Base-by-base conservation (phyloP, 2,113 vertebrate species). In the Nematolebias whitei region DNA sequence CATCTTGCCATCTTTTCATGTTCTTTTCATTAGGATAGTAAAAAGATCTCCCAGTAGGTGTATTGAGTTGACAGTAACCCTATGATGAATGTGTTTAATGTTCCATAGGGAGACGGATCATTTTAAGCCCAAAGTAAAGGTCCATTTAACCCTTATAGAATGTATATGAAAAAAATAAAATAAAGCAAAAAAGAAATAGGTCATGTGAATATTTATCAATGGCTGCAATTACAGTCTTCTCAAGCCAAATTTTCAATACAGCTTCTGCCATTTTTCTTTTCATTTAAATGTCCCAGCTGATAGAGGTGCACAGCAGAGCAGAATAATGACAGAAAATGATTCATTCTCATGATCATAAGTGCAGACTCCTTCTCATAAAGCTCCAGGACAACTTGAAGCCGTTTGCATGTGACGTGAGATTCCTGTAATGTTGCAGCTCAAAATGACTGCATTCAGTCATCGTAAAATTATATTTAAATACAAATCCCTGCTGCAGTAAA, bases 241-340 rank as follows among this genome's bases (percentile, higher is more conserved):
- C 41, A 45, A 18, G 40, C 52, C 52, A 48, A 47, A 20, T 44
- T 73, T 65, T 71, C 59, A 70, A 19, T 26, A 11, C 15, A 53
- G 49, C 62, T n/a, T n/a, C n/a, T 61, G 57, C 60, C 55, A 47
- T 65, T 68, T 71, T 54, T 35, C 29, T 67, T 63, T 71, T 81
- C 63, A 78, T 43, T 61, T 22, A 85, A 78, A 74, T 54, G 18
- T 58, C 40, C 19, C 14, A 22, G 64, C 60, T 63, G 67, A 85
- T 75, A 71, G 68, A 71, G 41, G 52, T 71, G 69, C 56, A 54
- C 63, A 32, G 48, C 39, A 73, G 66, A 77, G 63, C 59, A 35
- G 62, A 44, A 56, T 79, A 83, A 83, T 73, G 64, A 69, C 55
- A 48, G 40, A 61, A 76, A 81, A 80, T 70, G 48, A 74, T 71